Conservation (phyloP, 2,113 vertebrate species). For the zebrafish (Danio rerio) region GRCz12tu NC_133192.1:9270501-9271000, state of each 20-base stretch:
- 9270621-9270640: neutral
- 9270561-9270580: conserved; percentile 58
- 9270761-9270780: no score
- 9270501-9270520: neutral
- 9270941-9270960: no score
- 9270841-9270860: no score
- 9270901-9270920: no score
- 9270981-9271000: no score
- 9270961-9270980: no score
- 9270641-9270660: neutral
- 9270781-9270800: no score
- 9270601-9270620: conserved; percentile 43
- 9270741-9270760: no score
- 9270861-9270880: no score
- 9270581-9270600: conserved; percentile 60
- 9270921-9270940: no score
- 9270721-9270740: neutral
- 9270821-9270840: neutral
- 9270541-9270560: conserved; percentile 67
- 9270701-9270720: neutral
- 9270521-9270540: conserved; percentile 58
- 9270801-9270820: no score
- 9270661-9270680: neutral
- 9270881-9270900: no score
- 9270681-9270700: neutral